phyloP scores from a whole-genome alignment of 2,113 vertebrate genomes.

The Cryptotis parvus region DNA sequence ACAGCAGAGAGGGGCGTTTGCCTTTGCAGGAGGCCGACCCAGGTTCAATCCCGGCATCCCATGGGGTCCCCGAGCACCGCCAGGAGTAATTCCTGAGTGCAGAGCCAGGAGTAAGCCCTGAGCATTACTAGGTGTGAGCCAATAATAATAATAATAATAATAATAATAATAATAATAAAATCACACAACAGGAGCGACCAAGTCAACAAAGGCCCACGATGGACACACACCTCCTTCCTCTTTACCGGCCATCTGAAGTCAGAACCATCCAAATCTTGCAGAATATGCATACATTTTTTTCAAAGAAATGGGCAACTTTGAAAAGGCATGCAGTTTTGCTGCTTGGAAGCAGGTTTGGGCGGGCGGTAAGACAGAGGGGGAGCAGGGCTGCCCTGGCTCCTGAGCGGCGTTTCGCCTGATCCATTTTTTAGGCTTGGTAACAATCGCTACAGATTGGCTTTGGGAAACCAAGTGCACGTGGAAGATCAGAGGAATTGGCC shows the following conservation, averaged over 20 bases:
- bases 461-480: not conserved
- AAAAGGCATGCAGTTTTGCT: not conserved
- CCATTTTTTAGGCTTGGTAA: not conserved
- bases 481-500: not conserved
- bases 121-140: too few species aligned
- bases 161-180: too few species aligned
- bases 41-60: too few species aligned
- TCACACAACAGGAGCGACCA: too few species aligned
- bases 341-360: constrained; percentile 24
- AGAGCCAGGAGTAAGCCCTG: too few species aligned
- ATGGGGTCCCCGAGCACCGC: too few species aligned
- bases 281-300: not conserved
- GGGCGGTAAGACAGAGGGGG: not conserved
- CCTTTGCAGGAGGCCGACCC: too few species aligned
- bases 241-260: not conserved
- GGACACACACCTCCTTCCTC: constrained; percentile 6
- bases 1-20: too few species aligned
- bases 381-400: constrained; percentile 33
- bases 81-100: too few species aligned
- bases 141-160: too few species aligned
- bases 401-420: constrained; percentile 26
- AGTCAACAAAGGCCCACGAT: constrained; percentile 33
- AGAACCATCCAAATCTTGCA: constrained; percentile 25
- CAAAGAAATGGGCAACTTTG: too few species aligned
- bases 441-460: constrained; percentile 19